A percentile compares a stretch with the other conserved stretches of the same genome.
These are phyloP conservation scores for Artibeus lituratus DNA, from an alignment of 2,797 vertebrate species.

Conservation along the genomic window DNA sequence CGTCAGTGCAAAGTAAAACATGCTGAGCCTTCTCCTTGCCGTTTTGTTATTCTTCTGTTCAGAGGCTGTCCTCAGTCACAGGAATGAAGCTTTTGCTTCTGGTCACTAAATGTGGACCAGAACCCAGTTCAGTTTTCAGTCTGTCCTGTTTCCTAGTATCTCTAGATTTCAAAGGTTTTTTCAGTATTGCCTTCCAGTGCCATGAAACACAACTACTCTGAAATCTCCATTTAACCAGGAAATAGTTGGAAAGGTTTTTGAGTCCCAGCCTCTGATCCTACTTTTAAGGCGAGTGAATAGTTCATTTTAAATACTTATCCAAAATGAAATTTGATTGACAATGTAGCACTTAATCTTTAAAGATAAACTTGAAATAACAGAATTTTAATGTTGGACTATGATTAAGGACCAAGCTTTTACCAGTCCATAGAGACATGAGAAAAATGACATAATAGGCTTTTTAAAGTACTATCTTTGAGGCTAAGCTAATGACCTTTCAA, in stretches of 20 bases:
- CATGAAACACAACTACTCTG: slow-evolving; percentile 13
- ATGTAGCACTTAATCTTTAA: slow-evolving; percentile 12
- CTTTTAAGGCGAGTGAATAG: background rate
- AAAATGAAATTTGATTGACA: slow-evolving; percentile 18
- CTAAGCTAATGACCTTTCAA: background rate
- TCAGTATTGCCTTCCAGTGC: background rate
- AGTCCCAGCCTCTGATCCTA: background rate
- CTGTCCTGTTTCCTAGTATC: background rate
- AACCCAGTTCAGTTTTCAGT: background rate
- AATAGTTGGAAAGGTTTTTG: slow-evolving; percentile 27
- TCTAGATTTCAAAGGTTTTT: slow-evolving; percentile 21
- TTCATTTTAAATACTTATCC: background rate
- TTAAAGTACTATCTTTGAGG: background rate
- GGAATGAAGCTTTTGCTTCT: slow-evolving; percentile 5
- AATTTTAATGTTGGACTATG: slow-evolving; percentile 7
- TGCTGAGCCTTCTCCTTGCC: background rate
- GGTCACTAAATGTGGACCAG: background rate
- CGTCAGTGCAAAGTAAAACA: background rate
- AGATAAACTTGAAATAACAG: slow-evolving; percentile 19
- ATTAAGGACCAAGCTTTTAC: slow-evolving; percentile 11
- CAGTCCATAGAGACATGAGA: slow-evolving; percentile 9
- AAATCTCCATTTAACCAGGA: background rate
- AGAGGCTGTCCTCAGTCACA: background rate
- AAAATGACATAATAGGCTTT: slow-evolving; percentile 10
- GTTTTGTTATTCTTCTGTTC: background rate